A percentile compares a stretch with the other conserved stretches of the same genome.
phyloP scores from a whole-genome alignment of 2,888 invertebrate genomes.

The Gerris lacustris region DNA sequence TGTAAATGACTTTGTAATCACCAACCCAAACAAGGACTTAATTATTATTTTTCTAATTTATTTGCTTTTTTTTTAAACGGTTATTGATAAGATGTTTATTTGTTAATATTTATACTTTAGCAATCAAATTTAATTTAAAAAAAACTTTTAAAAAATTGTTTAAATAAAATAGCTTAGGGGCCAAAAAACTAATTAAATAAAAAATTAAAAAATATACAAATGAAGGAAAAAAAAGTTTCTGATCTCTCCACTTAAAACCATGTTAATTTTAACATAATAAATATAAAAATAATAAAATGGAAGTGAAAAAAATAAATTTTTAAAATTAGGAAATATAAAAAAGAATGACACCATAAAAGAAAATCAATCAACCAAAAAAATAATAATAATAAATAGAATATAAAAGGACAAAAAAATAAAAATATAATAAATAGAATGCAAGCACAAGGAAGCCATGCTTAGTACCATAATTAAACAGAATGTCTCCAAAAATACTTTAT shows the following conservation, averaged over 20 bases:
- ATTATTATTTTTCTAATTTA: no score
- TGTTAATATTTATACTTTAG: no score
- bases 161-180: no score
- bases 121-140: no score
- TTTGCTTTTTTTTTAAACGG: no score
- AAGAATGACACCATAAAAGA: no score
- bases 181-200: neutral
- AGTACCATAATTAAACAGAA: neutral
- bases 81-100: no score
- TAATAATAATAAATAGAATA: constrained; percentile 12
- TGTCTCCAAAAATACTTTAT: no score
- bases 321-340: neutral
- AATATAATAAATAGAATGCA: constrained; percentile 12
- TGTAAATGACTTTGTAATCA: no score
- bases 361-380: neutral
- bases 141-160: no score
- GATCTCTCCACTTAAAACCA: neutral
- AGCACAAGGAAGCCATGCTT: constrained; percentile 21
- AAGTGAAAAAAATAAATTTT: neutral
- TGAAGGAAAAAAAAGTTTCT: neutral
- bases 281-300: neutral
- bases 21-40: no score
- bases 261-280: neutral
- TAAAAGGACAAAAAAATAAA: constrained; percentile 14
- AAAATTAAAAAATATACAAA: neutral